phyloP scores from a whole-genome alignment of 1,140 invertebrate genomes.

The Lamellibrachia luymesi region DNA sequence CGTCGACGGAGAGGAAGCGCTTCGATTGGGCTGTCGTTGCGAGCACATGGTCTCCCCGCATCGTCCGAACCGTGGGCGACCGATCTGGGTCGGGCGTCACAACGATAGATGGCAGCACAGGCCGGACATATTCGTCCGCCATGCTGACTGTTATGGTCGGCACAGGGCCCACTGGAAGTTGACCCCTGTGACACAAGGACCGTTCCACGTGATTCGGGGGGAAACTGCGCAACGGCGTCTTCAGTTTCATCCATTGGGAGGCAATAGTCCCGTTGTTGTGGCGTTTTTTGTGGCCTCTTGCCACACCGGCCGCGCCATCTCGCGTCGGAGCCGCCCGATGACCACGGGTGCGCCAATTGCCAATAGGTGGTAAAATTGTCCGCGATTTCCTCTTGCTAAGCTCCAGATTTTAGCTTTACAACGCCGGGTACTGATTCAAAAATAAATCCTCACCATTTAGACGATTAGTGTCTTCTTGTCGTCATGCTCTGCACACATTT shows the following conservation, averaged over 20 bases:
- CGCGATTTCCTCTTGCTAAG: not conserved
- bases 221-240: not conserved
- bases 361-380: not conserved
- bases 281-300: not conserved
- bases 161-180: not conserved
- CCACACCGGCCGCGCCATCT: too few relatives aligned
- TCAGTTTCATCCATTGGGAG: not conserved
- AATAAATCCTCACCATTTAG: not conserved
- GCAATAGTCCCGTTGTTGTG: not conserved
- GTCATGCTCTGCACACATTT: not conserved
- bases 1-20: not conserved
- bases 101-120: not conserved
- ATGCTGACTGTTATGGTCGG: not conserved
- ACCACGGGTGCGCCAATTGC: not conserved
- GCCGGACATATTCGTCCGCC: not conserved
- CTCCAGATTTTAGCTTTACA: not conserved
- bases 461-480: not conserved
- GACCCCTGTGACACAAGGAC: not conserved
- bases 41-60: not conserved
- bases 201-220: not conserved
- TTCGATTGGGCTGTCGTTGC: not conserved
- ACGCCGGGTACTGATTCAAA: not conserved
- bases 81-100: not conserved
- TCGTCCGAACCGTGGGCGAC: not conserved
- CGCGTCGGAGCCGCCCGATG: not conserved